Conservation (phyloP, 2,113 vertebrate genomes). For the Otus sunia region DNA sequence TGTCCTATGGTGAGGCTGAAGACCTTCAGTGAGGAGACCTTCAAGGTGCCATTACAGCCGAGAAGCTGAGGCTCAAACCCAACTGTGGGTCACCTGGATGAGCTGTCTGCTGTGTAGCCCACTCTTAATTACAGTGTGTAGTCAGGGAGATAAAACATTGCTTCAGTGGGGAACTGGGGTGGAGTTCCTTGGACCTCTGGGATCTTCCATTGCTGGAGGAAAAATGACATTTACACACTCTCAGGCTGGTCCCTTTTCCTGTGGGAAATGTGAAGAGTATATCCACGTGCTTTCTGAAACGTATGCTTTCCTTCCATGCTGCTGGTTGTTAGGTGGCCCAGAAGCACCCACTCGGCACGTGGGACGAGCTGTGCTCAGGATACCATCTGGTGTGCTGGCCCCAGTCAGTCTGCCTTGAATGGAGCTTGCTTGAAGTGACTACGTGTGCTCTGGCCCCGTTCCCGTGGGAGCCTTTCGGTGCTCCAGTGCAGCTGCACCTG, state of each 20-base stretch:
- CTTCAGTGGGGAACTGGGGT: not conserved
- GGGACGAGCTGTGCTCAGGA: not conserved
- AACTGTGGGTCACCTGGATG: not conserved
- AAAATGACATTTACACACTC: rapidly evolving
- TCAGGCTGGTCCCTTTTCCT: not conserved
- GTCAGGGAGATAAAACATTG: not conserved
- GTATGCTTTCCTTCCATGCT: not conserved
- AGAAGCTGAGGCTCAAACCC: not conserved
- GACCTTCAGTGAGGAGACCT: not conserved
- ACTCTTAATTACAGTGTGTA: not conserved
- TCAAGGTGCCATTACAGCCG: not conserved
- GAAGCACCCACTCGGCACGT: not conserved
- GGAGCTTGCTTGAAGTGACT: not conserved
- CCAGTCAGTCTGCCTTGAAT: not conserved
- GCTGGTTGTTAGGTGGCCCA: not conserved
- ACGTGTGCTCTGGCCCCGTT: not conserved
- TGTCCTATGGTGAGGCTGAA: not conserved
- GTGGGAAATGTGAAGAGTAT: not conserved
- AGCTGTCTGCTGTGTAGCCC: not conserved
- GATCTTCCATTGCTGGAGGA: not conserved
- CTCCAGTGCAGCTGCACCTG: not conserved
- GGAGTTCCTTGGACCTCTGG: not conserved
- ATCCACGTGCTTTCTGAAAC: not conserved
- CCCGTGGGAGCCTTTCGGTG: not conserved
- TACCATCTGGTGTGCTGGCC: not conserved